These are phyloP conservation scores for Sebastes ruberrimus DNA, from an alignment of 2,797 vertebrate species.

Conservation along the genomic window DNA sequence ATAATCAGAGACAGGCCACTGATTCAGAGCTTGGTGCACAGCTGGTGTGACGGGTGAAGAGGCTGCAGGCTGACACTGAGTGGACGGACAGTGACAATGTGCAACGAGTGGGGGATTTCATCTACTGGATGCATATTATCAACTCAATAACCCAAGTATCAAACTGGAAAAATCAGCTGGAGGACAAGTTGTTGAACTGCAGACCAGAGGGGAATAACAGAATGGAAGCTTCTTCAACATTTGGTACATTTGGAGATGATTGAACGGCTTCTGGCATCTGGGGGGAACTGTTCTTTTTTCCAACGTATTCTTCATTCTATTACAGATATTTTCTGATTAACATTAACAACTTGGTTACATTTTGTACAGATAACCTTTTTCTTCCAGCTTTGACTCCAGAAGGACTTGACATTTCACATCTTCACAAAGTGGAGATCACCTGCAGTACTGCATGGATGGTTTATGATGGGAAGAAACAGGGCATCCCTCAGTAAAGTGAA, in stretches of 20 bases:
- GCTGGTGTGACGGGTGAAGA: slow-evolving; percentile 62
- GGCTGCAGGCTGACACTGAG: slow-evolving; percentile 45
- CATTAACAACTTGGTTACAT: background rate
- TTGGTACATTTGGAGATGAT: slow-evolving; percentile 8
- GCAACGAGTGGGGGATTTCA: slow-evolving; percentile 29
- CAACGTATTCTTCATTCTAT: background rate
- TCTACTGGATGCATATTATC: slow-evolving; percentile 11
- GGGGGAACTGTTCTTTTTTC: background rate
- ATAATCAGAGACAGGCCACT: slow-evolving; percentile 60
- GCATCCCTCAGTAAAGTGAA: background rate
- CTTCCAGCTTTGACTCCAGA: background rate
- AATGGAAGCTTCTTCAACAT: background rate
- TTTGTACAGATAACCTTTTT: background rate
- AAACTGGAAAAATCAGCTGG: slow-evolving; percentile 11
- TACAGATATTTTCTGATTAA: background rate
- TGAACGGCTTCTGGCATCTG: background rate
- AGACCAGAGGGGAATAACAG: background rate
- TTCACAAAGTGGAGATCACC: background rate
- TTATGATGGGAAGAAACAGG: background rate
- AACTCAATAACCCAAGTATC: background rate
- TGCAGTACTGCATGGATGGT: background rate
- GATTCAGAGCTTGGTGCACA: slow-evolving; percentile 57
- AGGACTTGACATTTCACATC: background rate
- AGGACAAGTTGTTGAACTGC: slow-evolving; percentile 13
- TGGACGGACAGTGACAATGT: slow-evolving; percentile 42